Percentiles rank a stretch among this genome's conserved stretches.
These are phyloP conservation scores for Aphodius granarius DNA, from an alignment of 2,888 invertebrate genomes.

Conservation along the genomic window DNA sequence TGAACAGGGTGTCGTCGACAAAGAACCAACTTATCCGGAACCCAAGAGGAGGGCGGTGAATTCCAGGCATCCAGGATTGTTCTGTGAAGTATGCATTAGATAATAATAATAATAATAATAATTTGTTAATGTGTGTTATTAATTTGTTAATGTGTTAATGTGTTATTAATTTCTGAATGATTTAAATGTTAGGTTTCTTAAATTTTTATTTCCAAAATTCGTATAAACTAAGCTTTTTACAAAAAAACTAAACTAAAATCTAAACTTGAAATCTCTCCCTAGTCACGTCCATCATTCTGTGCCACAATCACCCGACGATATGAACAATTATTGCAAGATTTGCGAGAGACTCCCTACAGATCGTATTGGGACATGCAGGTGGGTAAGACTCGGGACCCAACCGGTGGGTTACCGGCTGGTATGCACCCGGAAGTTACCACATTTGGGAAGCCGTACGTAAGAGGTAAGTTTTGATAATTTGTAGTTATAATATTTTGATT, in stretches of 20 bases:
- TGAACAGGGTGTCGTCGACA: constrained; percentile 36
- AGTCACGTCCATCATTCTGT: constrained; percentile 41
- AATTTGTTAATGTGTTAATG: no score
- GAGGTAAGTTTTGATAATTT: constrained; percentile 19
- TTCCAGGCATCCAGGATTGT: constrained; percentile 37
- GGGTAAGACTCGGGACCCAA: constrained; percentile 53
- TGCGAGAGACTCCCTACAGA: constrained; percentile 55
- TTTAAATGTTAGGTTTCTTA: no score
- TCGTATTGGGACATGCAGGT: constrained; percentile 55
- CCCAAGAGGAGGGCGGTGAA: constrained; percentile 36
- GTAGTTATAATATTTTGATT: background rate
- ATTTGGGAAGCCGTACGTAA: constrained; percentile 47
- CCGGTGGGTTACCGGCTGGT: constrained; percentile 51
- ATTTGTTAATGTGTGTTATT: no score
- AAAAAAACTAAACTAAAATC: background rate
- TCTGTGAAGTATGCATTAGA: constrained; percentile 33
- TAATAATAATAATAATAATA: no score
- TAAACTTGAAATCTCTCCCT: background rate
- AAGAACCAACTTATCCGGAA: constrained; percentile 30
- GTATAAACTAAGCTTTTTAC: no score
- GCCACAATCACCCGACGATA: constrained; percentile 52
- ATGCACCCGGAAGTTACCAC: constrained; percentile 50
- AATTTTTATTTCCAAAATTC: no score
- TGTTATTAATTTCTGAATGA: no score
- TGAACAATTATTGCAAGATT: constrained; percentile 53